phyloP scores from a whole-genome alignment of 2,888 invertebrate species.

The Philereme transversata region DNA sequence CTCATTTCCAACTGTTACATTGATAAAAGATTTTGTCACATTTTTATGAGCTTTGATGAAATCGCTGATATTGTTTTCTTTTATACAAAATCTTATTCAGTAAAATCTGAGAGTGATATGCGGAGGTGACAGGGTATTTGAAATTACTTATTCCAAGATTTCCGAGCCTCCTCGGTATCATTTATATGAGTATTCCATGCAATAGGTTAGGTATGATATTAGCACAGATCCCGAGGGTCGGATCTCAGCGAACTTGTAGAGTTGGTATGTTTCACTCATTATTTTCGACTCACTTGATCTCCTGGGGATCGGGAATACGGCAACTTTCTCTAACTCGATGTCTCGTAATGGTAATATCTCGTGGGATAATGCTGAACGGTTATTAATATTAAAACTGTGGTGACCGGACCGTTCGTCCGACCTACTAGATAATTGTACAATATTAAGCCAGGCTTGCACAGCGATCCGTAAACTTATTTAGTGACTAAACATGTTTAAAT shows the following conservation, averaged over 20 bases:
- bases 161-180: slow-evolving; percentile 3
- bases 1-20: neutral
- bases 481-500: no score
- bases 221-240: slow-evolving; percentile 38
- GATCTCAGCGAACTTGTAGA: slow-evolving; percentile 50
- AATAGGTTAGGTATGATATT: slow-evolving; percentile 35
- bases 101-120: neutral
- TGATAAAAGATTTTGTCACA: neutral
- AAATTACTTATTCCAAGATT: slow-evolving; percentile 12
- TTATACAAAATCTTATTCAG: neutral
- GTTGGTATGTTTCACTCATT: slow-evolving; percentile 59
- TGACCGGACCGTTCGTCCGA: slow-evolving; percentile 21
- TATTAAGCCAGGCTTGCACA: no score
- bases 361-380: slow-evolving; percentile 41
- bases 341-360: slow-evolving; percentile 63
- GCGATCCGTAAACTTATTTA: no score
- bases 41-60: neutral
- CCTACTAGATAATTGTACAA: slow-evolving; percentile 1
- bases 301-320: slow-evolving; percentile 50
- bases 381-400: slow-evolving; percentile 52
- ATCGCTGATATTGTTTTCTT: neutral
- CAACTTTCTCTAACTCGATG: slow-evolving; percentile 63
- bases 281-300: slow-evolving; percentile 53
- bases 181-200: slow-evolving; percentile 21
- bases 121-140: neutral